These are phyloP conservation scores for Danio choprae DNA, from an alignment of 2,797 vertebrate species.

Conservation along the genomic window DNA sequence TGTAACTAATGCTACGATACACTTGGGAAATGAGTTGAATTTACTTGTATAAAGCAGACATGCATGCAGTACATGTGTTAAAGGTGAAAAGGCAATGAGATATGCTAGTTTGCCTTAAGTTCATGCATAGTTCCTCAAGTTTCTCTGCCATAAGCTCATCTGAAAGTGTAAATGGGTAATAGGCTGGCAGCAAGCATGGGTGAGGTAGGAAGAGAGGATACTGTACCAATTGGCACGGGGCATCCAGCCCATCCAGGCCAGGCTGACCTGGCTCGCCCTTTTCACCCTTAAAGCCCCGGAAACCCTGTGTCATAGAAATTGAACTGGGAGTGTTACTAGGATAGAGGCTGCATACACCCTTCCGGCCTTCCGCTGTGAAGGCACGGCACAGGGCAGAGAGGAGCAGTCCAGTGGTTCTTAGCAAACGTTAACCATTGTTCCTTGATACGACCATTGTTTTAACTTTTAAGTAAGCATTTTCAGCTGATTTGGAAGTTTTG, in stretches of 20 bases:
- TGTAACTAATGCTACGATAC: not conserved
- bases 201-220: slow-evolving; percentile 97
- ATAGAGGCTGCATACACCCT: slow-evolving; percentile 77
- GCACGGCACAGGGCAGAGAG: slow-evolving; percentile 70
- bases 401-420: slow-evolving; percentile 75
- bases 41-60: slow-evolving; percentile 15
- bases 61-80: slow-evolving; percentile 47
- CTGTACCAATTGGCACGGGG: slow-evolving; percentile 99
- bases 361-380: slow-evolving; percentile 61
- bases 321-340: slow-evolving; percentile 97
- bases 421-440: slow-evolving; percentile 54
- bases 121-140: slow-evolving; percentile 64
- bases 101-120: slow-evolving; percentile 13
- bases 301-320: slow-evolving; percentile 99
- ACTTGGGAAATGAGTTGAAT: not conserved
- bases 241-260: slow-evolving; percentile 99
- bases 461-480: not conserved
- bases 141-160: slow-evolving; percentile 32
- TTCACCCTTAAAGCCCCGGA: slow-evolving; percentile 99
- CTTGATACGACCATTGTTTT: slow-evolving; percentile 23
- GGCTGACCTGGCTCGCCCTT: slow-evolving; percentile 99
- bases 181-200: slow-evolving; percentile 85
- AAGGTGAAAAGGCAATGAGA: slow-evolving; percentile 4
- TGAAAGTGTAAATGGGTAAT: slow-evolving; percentile 58
- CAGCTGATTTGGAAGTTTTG: not conserved